Evolutionary conservation across 2,888 invertebrate species (phyloP), one percentile per base, ranked within the genome.

Genomic region (Agonopterix subpropinquella): DNA sequence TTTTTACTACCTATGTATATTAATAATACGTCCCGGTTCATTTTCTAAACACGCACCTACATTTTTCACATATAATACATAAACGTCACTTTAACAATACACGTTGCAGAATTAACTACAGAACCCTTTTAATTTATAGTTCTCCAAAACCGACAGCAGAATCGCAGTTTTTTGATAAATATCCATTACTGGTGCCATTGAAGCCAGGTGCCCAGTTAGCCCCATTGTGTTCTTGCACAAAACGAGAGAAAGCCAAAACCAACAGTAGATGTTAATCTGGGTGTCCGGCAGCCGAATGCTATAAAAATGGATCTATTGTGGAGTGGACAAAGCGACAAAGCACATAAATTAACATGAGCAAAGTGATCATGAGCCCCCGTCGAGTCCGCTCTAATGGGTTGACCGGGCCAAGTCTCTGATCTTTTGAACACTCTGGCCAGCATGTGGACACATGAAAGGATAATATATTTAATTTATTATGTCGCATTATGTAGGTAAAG

Each of bases 331-430:
- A 67, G 74, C 77, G 65, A 84, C 87, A 87, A 86, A 86, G 79
- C 74, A 87, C 87, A 87, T 87, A 88, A 88, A 88, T 88, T 87
- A 87, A 81, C 80, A 77, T 77, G 74, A 80, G 85, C 82, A 77
- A 79, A 83, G 85, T 86, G 86, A 88, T 88, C 85, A 84, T 80
- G 84, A 83, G 73, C 79, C 70, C 84, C 87, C 77, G 87, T 66
- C 56, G 87, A 55, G 80, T 60, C 55, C 65, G 54, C 64, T 65
- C 78, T 87, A 89, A 88, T 89, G 88, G 87, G 89, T 87, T 88
- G 84, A 39, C 77, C 59, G 60, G 8, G 37, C 11, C 39, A n/a
- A 39, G 66, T 55, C 45, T 49, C n/a, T 39, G 49, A 36, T 51
- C 52, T 56, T 60, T 67, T 65, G 61, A 62, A 42, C 44, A 41